Conservation (phyloP, 2,888 invertebrate genomes). For the Tipula unca region DNA sequence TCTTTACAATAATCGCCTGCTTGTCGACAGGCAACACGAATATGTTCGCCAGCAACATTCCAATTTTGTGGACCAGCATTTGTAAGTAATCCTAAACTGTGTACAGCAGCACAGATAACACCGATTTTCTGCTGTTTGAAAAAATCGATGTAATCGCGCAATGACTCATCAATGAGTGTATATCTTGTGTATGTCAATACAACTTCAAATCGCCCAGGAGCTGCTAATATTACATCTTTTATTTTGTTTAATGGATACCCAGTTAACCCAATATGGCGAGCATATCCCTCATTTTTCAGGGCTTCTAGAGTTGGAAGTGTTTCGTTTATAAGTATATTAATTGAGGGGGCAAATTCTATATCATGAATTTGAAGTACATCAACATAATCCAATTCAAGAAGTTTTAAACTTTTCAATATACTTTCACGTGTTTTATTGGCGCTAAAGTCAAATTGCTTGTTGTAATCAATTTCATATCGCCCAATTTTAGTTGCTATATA, state of each 20-base stretch:
- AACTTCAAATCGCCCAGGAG: slow-evolving; percentile 43
- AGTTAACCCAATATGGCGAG: slow-evolving; percentile 75
- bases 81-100: slow-evolving; percentile 75
- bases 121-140: slow-evolving; percentile 63
- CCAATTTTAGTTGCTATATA: slow-evolving; percentile 90
- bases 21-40: slow-evolving; percentile 51
- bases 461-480: slow-evolving; percentile 62
- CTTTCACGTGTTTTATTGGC: slow-evolving; percentile 63
- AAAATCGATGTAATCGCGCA: slow-evolving; percentile 62
- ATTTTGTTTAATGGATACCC: slow-evolving; percentile 74
- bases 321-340: slow-evolving; percentile 70
- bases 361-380: slow-evolving; percentile 94
- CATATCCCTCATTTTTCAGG: slow-evolving; percentile 62
- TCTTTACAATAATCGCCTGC: slow-evolving; percentile 62
- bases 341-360: slow-evolving; percentile 71
- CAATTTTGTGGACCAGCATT: slow-evolving; percentile 64
- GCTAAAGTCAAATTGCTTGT: slow-evolving; percentile 81
- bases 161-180: slow-evolving; percentile 68
- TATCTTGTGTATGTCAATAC: slow-evolving; percentile 72
- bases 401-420: slow-evolving; percentile 63
- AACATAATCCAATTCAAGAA: slow-evolving; percentile 70
- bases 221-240: slow-evolving; percentile 61
- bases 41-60: slow-evolving; percentile 66
- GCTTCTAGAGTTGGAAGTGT: slow-evolving; percentile 74
- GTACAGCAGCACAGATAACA: slow-evolving; percentile 73